phyloP scores from a whole-genome alignment of 2,888 invertebrate genomes.

The Diplazon laetatorius region DNA sequence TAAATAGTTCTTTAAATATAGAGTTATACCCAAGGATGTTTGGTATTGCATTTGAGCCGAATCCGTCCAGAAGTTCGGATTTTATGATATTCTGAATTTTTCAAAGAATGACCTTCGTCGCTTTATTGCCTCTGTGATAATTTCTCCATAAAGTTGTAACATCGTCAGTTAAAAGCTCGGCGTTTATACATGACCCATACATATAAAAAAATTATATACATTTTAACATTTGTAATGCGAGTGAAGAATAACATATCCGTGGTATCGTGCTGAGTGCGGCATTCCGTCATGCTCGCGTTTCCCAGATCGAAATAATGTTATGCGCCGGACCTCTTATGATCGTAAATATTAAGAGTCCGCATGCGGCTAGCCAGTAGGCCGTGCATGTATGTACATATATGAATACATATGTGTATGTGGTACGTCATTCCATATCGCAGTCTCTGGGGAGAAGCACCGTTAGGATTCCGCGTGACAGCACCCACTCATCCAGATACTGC shows the following conservation, averaged over 20 bases:
- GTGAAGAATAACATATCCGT: conserved; percentile 28
- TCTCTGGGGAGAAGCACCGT: conserved; percentile 69
- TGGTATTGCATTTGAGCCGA: no score
- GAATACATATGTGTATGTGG: conserved; percentile 13
- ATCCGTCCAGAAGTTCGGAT: no score
- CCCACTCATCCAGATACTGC: conserved; percentile 68
- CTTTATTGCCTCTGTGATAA: background rate
- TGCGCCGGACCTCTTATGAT: conserved; percentile 79
- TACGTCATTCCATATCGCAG: conserved; percentile 23
- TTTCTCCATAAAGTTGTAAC: background rate
- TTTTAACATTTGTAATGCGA: conserved; percentile 55
- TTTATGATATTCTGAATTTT: no score
- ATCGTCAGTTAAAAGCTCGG: background rate
- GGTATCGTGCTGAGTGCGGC: conserved; percentile 66
- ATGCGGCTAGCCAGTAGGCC: conserved; percentile 23
- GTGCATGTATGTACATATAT: conserved; percentile 7
- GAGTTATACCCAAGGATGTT: no score
- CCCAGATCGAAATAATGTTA: conserved; percentile 82
- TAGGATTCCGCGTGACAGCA: conserved; percentile 76
- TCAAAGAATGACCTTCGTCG: no score
- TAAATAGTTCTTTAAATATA: no score
- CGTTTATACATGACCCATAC: background rate
- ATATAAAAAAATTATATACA: conserved; percentile 28
- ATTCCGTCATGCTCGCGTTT: conserved; percentile 82
- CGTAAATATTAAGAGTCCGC: conserved; percentile 78